A percentile compares a stretch with the other conserved stretches of the same genome.
Evolutionary conservation across 2,888 invertebrate species (phyloP).

Genomic region (Pristionchus maxplancki): DNA sequence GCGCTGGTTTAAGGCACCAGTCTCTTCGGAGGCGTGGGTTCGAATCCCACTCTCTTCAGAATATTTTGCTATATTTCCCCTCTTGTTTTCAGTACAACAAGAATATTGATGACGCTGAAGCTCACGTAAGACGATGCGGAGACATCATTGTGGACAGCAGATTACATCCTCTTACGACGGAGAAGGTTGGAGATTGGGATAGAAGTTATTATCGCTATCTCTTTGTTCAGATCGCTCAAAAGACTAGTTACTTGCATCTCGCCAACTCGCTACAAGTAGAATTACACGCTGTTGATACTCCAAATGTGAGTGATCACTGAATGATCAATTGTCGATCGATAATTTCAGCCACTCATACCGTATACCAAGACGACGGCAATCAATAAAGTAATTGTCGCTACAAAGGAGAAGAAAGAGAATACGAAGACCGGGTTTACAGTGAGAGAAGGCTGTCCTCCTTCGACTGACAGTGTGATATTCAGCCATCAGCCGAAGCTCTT

Average conservation of each 20-base stretch:
- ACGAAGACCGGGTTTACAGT: background rate
- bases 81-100: background rate
- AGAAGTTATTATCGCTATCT: background rate
- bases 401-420: conserved; percentile 32
- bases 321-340: background rate
- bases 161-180: conserved; percentile 18
- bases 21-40: conserved; percentile 89
- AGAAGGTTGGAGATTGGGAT: background rate
- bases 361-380: conserved; percentile 21
- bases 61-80: background rate
- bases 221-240: background rate
- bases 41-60: conserved; percentile 84
- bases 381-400: conserved; percentile 11
- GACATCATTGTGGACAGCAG: background rate
- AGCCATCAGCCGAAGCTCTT: conserved; percentile 20
- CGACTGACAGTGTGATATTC: too few species aligned
- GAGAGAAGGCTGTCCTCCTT: background rate
- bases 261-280: conserved; percentile 27
- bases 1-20: conserved; percentile 93
- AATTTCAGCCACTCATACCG: conserved; percentile 32
- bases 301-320: background rate
- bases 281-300: conserved; percentile 25
- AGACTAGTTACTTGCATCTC: background rate
- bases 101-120: background rate
- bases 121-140: background rate